Conservation (phyloP, 2,113 vertebrate species). For the Aramus guarauna region DNA sequence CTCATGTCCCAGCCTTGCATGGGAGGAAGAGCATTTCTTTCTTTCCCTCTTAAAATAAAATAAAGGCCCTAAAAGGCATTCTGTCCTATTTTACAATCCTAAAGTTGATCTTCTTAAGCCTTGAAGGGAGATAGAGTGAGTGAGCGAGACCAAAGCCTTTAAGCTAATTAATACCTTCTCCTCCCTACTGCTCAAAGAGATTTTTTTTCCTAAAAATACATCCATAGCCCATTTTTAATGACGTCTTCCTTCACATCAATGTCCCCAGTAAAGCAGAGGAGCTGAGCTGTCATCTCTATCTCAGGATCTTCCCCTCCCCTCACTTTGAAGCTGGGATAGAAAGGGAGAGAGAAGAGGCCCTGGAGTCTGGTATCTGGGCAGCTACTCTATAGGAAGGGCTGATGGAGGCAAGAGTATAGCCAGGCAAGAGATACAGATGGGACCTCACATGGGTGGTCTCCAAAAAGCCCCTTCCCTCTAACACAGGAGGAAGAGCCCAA, state of each 20-base stretch:
- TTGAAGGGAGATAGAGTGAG: conserved; percentile 5
- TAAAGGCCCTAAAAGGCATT: conserved; percentile 18
- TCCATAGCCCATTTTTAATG: conserved; percentile 47
- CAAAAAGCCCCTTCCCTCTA: neutral
- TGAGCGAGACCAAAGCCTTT: conserved; percentile 56
- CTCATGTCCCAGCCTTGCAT: neutral
- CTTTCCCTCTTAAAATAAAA: neutral
- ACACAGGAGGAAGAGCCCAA: neutral
- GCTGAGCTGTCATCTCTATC: conserved; percentile 28
- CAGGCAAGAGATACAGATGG: neutral
- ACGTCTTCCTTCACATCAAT: conserved; percentile 20
- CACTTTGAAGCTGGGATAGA: neutral
- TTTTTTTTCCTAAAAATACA: conserved; percentile 59
- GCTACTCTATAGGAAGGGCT: neutral
- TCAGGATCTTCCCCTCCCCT: neutral
- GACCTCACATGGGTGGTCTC: neutral
- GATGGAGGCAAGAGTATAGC: neutral
- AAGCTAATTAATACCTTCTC: conserved; percentile 66
- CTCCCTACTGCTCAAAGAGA: conserved; percentile 4
- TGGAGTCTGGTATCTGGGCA: neutral
- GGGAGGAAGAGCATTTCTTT: neutral
- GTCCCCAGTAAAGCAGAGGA: conserved; percentile 4
- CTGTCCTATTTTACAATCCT: conserved; percentile 60
- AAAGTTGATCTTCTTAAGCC: conserved; percentile 55
- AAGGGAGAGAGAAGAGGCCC: neutral